These are phyloP conservation scores for Xerus rutilus DNA, from an alignment of 2,797 vertebrate species.

Conservation along the genomic window DNA sequence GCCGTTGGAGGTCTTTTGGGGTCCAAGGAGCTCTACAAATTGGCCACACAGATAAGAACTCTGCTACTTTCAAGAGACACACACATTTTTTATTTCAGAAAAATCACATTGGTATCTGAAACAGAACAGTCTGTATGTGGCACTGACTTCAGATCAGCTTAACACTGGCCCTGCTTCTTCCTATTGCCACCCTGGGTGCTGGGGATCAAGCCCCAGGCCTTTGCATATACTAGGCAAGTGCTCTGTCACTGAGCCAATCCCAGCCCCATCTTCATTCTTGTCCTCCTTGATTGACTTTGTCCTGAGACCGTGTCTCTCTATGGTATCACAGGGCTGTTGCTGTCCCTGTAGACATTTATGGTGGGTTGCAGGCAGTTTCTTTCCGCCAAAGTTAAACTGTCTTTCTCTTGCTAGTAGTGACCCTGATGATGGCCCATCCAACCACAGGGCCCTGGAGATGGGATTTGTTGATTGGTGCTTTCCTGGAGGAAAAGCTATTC, in stretches of 20 bases:
- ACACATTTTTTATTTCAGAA: too few species aligned
- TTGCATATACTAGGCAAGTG: neutral
- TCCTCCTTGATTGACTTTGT: neutral
- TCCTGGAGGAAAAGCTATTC: neutral
- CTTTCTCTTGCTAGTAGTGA: neutral
- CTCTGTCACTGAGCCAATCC: neutral
- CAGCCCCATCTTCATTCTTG: neutral
- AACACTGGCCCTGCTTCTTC: accelerated
- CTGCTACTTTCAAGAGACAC: neutral
- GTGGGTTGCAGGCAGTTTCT: neutral
- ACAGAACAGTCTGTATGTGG: neutral
- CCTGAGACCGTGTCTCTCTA: neutral
- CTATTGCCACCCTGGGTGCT: neutral
- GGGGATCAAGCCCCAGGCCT: neutral
- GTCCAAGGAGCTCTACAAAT: neutral
- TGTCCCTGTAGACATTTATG: too few species aligned
- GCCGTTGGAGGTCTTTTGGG: neutral
- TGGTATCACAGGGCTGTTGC: neutral
- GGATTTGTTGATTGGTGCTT: neutral
- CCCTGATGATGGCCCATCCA: neutral
- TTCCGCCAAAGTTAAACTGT: neutral
- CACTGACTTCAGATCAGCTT: accelerated
- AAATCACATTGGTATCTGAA: neutral
- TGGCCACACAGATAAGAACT: neutral
- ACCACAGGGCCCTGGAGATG: neutral